Percentiles rank a stretch among this genome's conserved stretches.
Conservation (phyloP, 2,888 invertebrate species). For the Harpalus rufipes region DNA sequence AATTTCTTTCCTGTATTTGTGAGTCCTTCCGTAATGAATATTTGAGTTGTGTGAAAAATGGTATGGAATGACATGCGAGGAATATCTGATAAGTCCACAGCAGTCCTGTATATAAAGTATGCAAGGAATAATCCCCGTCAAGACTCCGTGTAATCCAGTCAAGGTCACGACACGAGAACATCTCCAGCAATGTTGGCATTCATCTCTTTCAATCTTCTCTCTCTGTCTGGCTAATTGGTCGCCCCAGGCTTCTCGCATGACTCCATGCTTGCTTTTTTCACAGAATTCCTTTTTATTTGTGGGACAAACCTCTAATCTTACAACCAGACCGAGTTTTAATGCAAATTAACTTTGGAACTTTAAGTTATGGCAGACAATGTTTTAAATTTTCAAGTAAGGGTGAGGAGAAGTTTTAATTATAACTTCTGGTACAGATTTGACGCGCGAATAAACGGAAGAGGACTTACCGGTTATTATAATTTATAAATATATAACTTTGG, state of each 20-base stretch:
- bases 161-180: conserved; percentile 46
- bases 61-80: background rate
- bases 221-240: conserved; percentile 49
- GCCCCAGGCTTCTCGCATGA: conserved; percentile 43
- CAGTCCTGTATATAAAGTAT: background rate
- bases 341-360: conserved; percentile 58
- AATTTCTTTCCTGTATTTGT: background rate
- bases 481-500: conserved; percentile 32
- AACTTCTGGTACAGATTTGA: conserved; percentile 35
- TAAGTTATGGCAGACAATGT: conserved; percentile 55
- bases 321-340: conserved; percentile 58
- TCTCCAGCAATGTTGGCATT: conserved; percentile 28
- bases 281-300: conserved; percentile 36
- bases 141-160: conserved; percentile 22
- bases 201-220: conserved; percentile 1
- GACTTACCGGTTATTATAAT: conserved; percentile 52
- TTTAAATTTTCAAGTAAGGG: conserved; percentile 42
- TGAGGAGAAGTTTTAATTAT: conserved; percentile 43
- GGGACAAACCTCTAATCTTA: conserved; percentile 57
- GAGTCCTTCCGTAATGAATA: background rate
- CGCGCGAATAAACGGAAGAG: conserved; percentile 28
- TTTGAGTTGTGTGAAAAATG: background rate
- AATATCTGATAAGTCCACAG: background rate
- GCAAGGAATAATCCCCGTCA: conserved; percentile 16
- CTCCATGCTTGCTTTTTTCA: conserved; percentile 35